These are phyloP conservation scores for Crotalus helleri DNA, from an alignment of 2,113 vertebrate species.

Conservation along the genomic window DNA sequence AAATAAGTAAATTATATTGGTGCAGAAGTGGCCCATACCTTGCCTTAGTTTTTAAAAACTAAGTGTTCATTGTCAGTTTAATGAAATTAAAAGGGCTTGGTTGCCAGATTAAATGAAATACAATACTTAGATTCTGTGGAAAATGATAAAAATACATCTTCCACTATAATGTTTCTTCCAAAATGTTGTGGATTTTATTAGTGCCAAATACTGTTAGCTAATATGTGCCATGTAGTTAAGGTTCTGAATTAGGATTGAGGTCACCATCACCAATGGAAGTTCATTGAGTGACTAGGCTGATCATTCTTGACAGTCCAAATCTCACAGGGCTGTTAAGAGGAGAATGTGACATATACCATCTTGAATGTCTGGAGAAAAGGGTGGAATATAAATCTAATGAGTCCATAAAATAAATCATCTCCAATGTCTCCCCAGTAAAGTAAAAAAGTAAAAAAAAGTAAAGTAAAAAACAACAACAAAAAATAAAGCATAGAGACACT, in stretches of 20 bases:
- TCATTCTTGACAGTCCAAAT: background rate
- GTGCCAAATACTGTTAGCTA: background rate
- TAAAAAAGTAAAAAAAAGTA: too few species aligned
- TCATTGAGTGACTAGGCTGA: background rate
- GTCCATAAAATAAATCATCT: background rate
- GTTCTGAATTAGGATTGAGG: background rate
- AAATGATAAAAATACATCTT: background rate
- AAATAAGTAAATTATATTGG: background rate
- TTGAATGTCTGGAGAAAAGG: background rate
- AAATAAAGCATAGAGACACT: background rate
- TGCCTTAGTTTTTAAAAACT: slow-evolving; percentile 23
- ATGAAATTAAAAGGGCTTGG: background rate
- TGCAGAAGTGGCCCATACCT: slow-evolving; percentile 11
- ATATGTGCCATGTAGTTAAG: background rate
- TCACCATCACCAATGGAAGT: background rate
- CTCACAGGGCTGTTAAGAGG: background rate
- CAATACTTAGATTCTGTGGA: slow-evolving; percentile 13
- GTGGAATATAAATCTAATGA: background rate
- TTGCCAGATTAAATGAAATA: background rate
- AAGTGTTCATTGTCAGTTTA: background rate
- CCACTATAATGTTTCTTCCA: background rate
- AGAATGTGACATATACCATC: background rate
- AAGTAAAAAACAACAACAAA: background rate
- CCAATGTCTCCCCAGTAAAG: background rate
- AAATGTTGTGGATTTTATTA: background rate